Evolutionary conservation across 2,888 invertebrate genomes (phyloP).

Genomic region (Dendrolimus pini): DNA sequence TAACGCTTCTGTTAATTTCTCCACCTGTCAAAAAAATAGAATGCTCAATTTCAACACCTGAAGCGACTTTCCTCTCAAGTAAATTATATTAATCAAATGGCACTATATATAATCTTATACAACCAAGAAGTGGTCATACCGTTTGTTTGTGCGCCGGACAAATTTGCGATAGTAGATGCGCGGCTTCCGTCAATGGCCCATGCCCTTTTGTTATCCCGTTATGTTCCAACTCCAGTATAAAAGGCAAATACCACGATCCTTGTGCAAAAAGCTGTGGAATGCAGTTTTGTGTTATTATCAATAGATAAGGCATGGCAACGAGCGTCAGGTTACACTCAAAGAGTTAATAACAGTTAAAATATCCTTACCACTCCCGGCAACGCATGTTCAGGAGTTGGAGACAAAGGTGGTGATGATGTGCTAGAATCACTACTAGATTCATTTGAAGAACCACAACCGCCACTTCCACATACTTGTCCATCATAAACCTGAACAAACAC

Average conservation of each 20-base stretch:
- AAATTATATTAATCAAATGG: no score
- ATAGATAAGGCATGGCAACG: no score
- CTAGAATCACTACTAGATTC: slow-evolving; percentile 97
- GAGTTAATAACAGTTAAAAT: neutral
- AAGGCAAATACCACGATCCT: slow-evolving; percentile 85
- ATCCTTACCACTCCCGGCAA: slow-evolving; percentile 91
- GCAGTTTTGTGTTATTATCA: no score
- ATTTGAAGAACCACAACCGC: slow-evolving; percentile 68
- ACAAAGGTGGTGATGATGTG: slow-evolving; percentile 92
- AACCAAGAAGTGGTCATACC: slow-evolving; percentile 37
- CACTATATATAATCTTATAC: no score
- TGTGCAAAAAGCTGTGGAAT: slow-evolving; percentile 84
- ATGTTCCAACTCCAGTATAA: slow-evolving; percentile 91
- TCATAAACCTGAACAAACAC: slow-evolving; percentile 49
- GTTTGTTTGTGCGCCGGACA: slow-evolving; percentile 86
- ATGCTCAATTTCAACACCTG: neutral
- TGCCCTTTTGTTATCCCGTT: slow-evolving; percentile 89
- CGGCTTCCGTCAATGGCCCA: slow-evolving; percentile 88
- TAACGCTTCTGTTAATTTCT: slow-evolving; percentile 63
- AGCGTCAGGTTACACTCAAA: no score
- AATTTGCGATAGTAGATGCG: slow-evolving; percentile 85
- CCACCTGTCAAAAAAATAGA: slow-evolving; percentile 33
- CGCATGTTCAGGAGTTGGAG: slow-evolving; percentile 91
- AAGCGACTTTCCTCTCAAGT: no score
- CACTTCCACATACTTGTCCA: slow-evolving; percentile 66